Base-by-base conservation (phyloP, 35 echinoderm and acorn worm genomes). In the Amphiura filiformis region DNA sequence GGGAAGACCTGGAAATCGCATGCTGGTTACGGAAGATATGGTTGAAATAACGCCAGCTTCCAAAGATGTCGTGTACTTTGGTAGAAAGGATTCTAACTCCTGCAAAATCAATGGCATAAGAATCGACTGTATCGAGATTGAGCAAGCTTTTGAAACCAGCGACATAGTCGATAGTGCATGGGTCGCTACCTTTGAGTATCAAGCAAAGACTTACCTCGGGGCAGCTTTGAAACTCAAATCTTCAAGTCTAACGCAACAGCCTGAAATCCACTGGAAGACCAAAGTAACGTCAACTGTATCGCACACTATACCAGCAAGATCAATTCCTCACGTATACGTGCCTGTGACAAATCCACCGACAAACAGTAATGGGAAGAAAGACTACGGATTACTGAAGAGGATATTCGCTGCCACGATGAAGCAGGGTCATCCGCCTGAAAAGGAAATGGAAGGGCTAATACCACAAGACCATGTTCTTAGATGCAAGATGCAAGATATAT, bases 121-220 rank as follows among this genome's bases (percentile, higher is more conserved):
- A 39, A 17, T 80, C 13, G 11, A 34, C 35, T 39, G 13, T 7
- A n/a, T 37, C 17, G 38, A 70, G 61, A 70, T 80, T 36, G 2
- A 80, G 35, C 17, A 80, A 80, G 78, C 78, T 80, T 35, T 80
- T 80, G 78, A 80, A 80, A 36, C 78, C 4, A 80, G 78, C 34
- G 2, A 80, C 34, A 12, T 36, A 1, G 34, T 80, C 13, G 78
- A 80, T 36, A 36, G 78, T 36, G 4, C 78, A 80, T 80, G 78
- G 78, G 78, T 80, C 31, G 5, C 2, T 36, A 80, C 78, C 1
- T 80, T 80, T 36, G 78, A 35, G 5, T 80, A 35, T 80, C 3
- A 80, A 5, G 26, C 28, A 80, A 80, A 80, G 78, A 80, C 78
- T 3, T 80, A 80, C 26, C 28, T 80, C 35, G 78, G 78, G 17